Base-by-base conservation (phyloP, 2,797 vertebrate genomes). In the Echiichthys vipera region DNA sequence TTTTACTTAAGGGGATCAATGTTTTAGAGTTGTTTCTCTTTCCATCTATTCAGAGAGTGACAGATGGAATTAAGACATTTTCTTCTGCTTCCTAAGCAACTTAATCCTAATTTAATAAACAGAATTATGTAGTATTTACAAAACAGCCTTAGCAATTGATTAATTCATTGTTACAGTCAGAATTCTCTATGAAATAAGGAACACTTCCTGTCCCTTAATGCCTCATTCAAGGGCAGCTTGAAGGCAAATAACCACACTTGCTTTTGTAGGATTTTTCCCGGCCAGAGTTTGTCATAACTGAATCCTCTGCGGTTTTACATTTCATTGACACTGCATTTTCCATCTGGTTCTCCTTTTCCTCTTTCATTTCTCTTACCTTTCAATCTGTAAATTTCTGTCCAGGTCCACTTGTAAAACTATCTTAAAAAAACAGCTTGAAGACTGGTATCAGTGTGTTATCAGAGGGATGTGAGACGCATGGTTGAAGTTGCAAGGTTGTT, bases 301-400 rank as follows among this genome's bases (percentile, higher is more conserved):
- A 53, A 55, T 75, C 61, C 43, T 51, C 62, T 78, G 79, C 2
- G 69, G 78, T 65, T 84, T 80, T 71, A 20, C 45, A 69, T 85
- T 77, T 86, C 69, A 78, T 76, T 72, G 76, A 84, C 78, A 50
- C 54, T 67, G 83, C 75, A 82, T 57, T 84, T 87, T 83, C 53
- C 64, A 76, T 82, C 70, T 76, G 59, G 27, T 77, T 83, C 67
- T 42, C 55, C 30, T 66, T 80, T 77, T 71, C 27, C 47, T 71
- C 59, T 74, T 75, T 80, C 30, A 34, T 74, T 80, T 82, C 34
- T 80, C 13, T 14, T 72, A 74, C 56, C 61, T 80, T 54, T 77
- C 30, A 58, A 74, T 84, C 45, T 69, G 42, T 68, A 53, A 62
- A 70, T 49, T 64, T 76, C 18, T 69, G 55, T 50, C 3, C 3